These are phyloP conservation scores for Willisornis vidua DNA, from an alignment of 2,113 vertebrate species.

Conservation along the genomic window DNA sequence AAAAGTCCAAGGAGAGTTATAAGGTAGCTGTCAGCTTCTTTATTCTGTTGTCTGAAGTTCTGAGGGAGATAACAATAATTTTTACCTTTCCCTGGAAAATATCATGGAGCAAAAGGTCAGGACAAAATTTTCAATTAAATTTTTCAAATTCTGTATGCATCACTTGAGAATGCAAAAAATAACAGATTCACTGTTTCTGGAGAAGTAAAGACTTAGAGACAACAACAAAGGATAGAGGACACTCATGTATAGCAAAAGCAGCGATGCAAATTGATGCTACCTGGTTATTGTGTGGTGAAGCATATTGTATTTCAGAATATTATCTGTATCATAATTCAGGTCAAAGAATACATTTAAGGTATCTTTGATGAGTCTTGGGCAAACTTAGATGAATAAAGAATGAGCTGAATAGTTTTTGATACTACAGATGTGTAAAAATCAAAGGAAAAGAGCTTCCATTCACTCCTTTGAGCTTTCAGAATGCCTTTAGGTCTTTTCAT, in stretches of 20 bases:
- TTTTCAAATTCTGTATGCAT: neutral
- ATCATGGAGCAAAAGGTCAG: neutral
- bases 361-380: constrained; percentile 11
- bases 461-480: constrained; percentile 52
- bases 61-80: neutral
- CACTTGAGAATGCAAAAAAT: neutral
- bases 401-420: constrained; percentile 21
- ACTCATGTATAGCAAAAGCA: neutral
- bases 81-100: neutral
- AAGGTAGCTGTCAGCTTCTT: neutral
- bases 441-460: constrained; percentile 44
- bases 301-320: neutral
- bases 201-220: neutral
- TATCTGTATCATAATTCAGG: neutral
- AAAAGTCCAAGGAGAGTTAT: neutral
- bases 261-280: neutral
- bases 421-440: constrained; percentile 37
- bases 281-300: neutral
- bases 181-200: neutral
- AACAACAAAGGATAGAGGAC: neutral
- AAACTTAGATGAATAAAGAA: constrained; percentile 55
- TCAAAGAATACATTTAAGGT: constrained; percentile 11
- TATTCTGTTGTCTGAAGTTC: neutral
- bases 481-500: constrained; percentile 67
- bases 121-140: neutral